Base-by-base conservation (phyloP, 1,140 invertebrate genomes). In the Elymnias hypermnestra region DNA sequence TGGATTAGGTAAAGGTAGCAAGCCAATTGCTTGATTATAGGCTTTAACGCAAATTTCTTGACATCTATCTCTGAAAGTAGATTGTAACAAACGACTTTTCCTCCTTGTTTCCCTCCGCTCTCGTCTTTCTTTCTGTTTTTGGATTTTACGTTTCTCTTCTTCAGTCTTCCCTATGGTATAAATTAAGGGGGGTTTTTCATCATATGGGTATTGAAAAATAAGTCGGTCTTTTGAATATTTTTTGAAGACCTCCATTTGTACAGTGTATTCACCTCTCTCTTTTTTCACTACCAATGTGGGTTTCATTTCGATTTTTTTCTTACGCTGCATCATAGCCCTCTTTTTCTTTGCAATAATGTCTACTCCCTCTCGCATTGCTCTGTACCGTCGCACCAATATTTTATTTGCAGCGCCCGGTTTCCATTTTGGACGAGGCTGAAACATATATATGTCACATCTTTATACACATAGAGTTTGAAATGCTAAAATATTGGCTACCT, bases 41-140 rank as follows among this genome's bases (percentile, higher is more conserved):
- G 78, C 74, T 59, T 84, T 84, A 21, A 84, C 60, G 53, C 81
- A 84, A 44, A 84, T 84, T 43, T 84, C 81, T 57, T 79, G 76
- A 47, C 81, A 84, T 49, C 63, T 71, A 23, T 84, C 75, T 37
- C 70, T 63, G 36, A 84, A 83, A 15, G 72, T 77, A 10, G 81
- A 83, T 46, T 84, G 81, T 6, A 84, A 37, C 5, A 83, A 53
- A 13, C 71, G 51, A 44, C 72, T 66, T 49, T 81, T 85, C 45
- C 81, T 62, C 63, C 76, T 72, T 9, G 68, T 79, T 48, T 83
- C 76, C 19, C 78, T 57, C 1, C 81, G 64, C 21, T 78, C 76
- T 44, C 59, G 64, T 54, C 76, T 68, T 54, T 83, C 78, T 3
- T 63, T 59, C 40, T 69, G 68, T 42, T 57, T 74, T 56, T 69